phyloP scores from a whole-genome alignment of 2,113 vertebrate species.

The Patagioenas fasciata region DNA sequence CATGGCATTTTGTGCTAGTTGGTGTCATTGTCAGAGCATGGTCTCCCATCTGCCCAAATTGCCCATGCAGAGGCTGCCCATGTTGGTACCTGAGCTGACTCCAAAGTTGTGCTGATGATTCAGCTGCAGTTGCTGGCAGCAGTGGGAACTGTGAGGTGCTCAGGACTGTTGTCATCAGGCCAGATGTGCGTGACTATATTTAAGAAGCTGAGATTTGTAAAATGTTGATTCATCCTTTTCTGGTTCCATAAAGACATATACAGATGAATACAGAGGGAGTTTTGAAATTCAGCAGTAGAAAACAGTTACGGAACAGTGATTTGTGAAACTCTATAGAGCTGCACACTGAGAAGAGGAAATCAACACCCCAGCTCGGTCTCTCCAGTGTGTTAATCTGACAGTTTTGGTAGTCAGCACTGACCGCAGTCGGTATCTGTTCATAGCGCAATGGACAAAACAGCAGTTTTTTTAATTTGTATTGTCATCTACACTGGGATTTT shows the following conservation, averaged over 20 bases:
- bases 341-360: background rate
- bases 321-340: background rate
- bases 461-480: background rate
- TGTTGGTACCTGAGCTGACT: background rate
- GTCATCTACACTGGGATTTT: background rate
- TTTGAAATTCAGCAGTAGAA: background rate
- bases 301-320: background rate
- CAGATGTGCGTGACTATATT: background rate
- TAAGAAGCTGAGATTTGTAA: slow-evolving; percentile 21
- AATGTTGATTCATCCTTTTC: background rate
- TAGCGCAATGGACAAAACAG: background rate
- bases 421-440: background rate
- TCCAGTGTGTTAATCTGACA: background rate
- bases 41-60: background rate
- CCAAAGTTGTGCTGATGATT: background rate
- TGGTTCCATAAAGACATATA: background rate
- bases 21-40: background rate
- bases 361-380: background rate
- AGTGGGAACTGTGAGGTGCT: background rate
- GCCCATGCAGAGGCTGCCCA: background rate
- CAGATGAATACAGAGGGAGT: background rate
- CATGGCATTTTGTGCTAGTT: background rate
- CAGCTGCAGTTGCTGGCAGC: background rate
- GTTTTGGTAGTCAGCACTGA: background rate
- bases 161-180: background rate